These are phyloP conservation scores for Pomatorhinus ruficollis DNA, from an alignment of 2,113 vertebrate species.

Conservation along the genomic window DNA sequence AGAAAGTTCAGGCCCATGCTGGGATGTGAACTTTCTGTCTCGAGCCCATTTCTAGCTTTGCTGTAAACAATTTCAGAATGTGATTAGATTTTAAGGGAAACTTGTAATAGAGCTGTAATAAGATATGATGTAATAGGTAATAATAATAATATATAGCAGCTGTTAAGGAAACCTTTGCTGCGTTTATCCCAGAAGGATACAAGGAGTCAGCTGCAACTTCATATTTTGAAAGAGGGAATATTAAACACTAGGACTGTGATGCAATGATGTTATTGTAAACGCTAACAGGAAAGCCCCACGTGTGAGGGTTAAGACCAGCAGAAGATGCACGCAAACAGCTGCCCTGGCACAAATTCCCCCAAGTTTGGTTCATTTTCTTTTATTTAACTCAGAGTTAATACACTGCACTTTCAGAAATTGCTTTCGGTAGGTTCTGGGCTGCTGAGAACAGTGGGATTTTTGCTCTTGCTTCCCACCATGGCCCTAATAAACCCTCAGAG, in stretches of 20 bases:
- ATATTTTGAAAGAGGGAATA: slow-evolving; percentile 60
- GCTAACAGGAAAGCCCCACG: slow-evolving; percentile 28
- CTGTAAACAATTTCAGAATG: slow-evolving; percentile 67
- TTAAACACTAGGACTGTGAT: slow-evolving; percentile 50
- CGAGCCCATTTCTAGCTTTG: not conserved
- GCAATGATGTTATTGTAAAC: slow-evolving; percentile 33
- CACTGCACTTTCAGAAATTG: not conserved
- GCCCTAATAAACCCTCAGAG: not conserved
- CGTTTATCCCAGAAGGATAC: slow-evolving; percentile 60
- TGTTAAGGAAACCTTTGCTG: slow-evolving; percentile 63
- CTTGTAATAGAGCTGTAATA: slow-evolving; percentile 65
- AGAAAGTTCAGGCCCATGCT: slow-evolving; percentile 55
- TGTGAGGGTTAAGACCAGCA: slow-evolving; percentile 56
- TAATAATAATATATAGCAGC: slow-evolving; percentile 72
- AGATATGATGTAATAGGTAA: slow-evolving; percentile 72
- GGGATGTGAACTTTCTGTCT: slow-evolving; percentile 57
- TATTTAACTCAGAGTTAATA: not conserved
- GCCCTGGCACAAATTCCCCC: slow-evolving; percentile 36
- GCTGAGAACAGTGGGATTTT: not conserved
- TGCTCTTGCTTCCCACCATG: not conserved
- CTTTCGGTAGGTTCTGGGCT: not conserved
- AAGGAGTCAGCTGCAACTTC: slow-evolving; percentile 67
- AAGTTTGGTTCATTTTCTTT: slow-evolving; percentile 1
- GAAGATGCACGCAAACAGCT: slow-evolving; percentile 37
- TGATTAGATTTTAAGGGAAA: slow-evolving; percentile 69